These are phyloP conservation scores for Cheilosia variabilis DNA, from an alignment of 2,888 invertebrate species.

Conservation along the genomic window DNA sequence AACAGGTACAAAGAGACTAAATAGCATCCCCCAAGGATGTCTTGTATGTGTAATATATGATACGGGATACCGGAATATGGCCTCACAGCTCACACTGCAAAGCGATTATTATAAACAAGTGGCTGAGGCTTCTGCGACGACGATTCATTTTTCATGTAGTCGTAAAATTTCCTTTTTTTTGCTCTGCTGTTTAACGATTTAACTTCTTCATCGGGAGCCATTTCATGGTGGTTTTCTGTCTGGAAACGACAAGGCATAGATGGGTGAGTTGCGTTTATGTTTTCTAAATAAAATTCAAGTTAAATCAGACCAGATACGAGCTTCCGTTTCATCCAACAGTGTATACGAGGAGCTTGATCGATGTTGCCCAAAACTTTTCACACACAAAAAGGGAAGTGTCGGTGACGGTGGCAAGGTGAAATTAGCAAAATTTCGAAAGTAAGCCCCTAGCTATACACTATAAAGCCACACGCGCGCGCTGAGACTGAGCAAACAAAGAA, in stretches of 20 bases:
- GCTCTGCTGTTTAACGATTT: constrained; percentile 22
- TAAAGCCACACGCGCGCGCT: not conserved
- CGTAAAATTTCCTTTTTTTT: constrained; percentile 31
- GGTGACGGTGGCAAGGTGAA: constrained; percentile 25
- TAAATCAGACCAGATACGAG: constrained; percentile 53
- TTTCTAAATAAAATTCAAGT: constrained; percentile 46
- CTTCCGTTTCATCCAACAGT: not conserved
- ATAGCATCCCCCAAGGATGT: constrained; percentile 18
- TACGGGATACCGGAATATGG: constrained; percentile 49
- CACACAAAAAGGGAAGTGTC: not conserved
- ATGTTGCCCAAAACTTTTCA: constrained; percentile 11
- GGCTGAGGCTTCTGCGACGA: constrained; percentile 12
- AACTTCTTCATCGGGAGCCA: constrained; percentile 19
- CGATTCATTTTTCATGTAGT: constrained; percentile 64
- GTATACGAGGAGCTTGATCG: constrained; percentile 28
- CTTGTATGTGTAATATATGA: constrained; percentile 28
- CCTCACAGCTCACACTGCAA: constrained; percentile 32
- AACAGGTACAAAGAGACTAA: constrained; percentile 14
- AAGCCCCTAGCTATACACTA: not conserved
- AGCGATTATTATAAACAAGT: constrained; percentile 40
- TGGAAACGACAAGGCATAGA: constrained; percentile 61
- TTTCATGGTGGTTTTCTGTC: constrained; percentile 55
- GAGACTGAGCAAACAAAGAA: constrained; percentile 8
- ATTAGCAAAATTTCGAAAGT: constrained; percentile 29
- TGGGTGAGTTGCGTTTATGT: constrained; percentile 52